phyloP scores from a whole-genome alignment of 2,888 invertebrate species.

The Xanthorhoe spadicearia region DNA sequence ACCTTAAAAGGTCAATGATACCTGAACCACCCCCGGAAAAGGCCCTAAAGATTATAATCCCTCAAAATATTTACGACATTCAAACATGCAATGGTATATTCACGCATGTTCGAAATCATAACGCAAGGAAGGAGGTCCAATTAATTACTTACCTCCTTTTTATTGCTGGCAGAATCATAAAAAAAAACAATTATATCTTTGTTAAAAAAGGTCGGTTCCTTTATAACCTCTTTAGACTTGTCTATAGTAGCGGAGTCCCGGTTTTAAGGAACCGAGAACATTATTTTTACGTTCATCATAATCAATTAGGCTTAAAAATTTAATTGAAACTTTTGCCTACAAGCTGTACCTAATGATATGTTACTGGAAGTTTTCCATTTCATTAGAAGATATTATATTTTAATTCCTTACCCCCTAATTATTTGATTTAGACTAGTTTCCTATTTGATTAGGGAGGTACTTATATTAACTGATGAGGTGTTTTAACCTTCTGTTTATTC shows the following conservation, averaged over 20 bases:
- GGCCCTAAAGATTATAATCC: slow-evolving; percentile 57
- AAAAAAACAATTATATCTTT: too few relatives aligned
- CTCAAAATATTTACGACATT: slow-evolving; percentile 65
- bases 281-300: too few relatives aligned
- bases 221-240: not conserved
- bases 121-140: slow-evolving; percentile 16
- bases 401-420: too few relatives aligned
- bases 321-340: too few relatives aligned
- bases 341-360: too few relatives aligned
- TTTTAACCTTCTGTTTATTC: too few relatives aligned
- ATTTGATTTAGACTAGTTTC: too few relatives aligned
- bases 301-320: too few relatives aligned
- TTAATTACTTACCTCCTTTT: slow-evolving; percentile 8
- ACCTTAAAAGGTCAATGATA: slow-evolving; percentile 59
- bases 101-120: slow-evolving; percentile 43
- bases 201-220: not conserved
- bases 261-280: not conserved
- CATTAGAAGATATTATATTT: too few relatives aligned
- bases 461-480: too few relatives aligned
- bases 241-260: not conserved
- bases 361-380: too few relatives aligned
- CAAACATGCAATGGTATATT: slow-evolving; percentile 67
- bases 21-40: slow-evolving; percentile 59
- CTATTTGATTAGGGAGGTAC: too few relatives aligned
- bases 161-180: not conserved